These are phyloP conservation scores for Trachelipus rathkii DNA, from an alignment of 1,140 invertebrate genomes.

Conservation along the genomic window DNA sequence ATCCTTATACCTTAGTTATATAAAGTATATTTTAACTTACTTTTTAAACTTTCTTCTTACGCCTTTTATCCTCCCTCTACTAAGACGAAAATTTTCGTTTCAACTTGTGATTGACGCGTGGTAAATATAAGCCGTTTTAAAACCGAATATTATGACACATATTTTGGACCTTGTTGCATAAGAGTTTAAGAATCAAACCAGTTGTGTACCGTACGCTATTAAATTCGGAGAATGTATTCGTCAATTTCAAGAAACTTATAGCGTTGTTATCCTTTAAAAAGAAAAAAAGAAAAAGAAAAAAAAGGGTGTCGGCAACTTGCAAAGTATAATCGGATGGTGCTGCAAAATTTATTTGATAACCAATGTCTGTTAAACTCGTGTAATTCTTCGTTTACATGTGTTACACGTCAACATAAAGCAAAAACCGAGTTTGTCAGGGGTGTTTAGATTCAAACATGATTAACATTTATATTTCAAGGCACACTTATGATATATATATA, in stretches of 20 bases:
- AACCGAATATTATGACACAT: background rate
- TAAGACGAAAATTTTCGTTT: conserved; percentile 1
- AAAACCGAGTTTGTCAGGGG: background rate
- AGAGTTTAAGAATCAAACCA: background rate
- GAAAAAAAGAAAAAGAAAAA: background rate
- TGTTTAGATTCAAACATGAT: background rate
- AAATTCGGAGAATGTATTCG: background rate
- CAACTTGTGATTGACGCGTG: conserved; percentile 8
- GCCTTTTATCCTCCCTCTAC: background rate
- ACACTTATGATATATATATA: too few species aligned
- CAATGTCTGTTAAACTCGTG: background rate
- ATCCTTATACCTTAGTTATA: too few species aligned
- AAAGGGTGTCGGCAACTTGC: background rate
- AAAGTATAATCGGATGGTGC: background rate
- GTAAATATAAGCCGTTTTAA: conserved; percentile 5
- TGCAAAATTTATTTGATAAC: conserved; percentile 1
- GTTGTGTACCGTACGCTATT: background rate
- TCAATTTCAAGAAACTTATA: background rate
- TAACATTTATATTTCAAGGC: too few species aligned
- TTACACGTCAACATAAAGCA: conserved; percentile 7
- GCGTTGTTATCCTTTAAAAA: background rate
- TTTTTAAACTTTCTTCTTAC: too few species aligned
- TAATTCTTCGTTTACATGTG: background rate
- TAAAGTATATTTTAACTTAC: too few species aligned
- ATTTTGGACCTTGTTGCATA: background rate